Base-by-base conservation (phyloP, 1,140 invertebrate genomes). In the Hyles euphorbiae region DNA sequence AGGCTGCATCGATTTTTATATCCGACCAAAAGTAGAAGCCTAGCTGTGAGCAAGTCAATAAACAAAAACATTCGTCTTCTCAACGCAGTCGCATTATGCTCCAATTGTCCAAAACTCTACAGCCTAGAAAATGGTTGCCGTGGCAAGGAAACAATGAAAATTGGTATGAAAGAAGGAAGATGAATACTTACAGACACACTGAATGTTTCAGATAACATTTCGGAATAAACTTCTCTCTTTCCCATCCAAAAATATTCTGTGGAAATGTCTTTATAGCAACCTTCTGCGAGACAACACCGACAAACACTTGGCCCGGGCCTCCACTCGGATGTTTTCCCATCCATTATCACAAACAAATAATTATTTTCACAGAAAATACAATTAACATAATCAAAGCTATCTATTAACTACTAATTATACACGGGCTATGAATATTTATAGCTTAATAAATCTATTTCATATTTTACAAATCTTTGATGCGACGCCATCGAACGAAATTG, bases 231-330 rank as follows among this genome's bases (percentile, higher is more conserved):
- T 74, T 87, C 84, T 48, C 80, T 65, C 63, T 84, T 84, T 36
- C 84, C 84, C 84, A 87, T 87, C 84, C 84, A 87, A 61, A 86
- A 86, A 74, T 87, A 87, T 79, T 87, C 83, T 47, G 83, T 87
- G 11, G 82, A 83, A 73, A 87, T 87, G 60, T 87, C 84, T 65
- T 87, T 87, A 51, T 87, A 86, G 64, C 84, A 87, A 0, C 84
- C 84, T 54, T 87, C 84, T 0, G 81, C 55, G 6, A 87, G 66
- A 69, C 84, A 87, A 79, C 84, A 87, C 3, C 84, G 76, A 59
- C 84, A 87, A 12, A 87, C 84, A 40, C 74, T 78, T 3, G 83
- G 81, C 8, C 83, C 83, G 65, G 83, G 81, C 60, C 80, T 68
- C 84, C 84, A 87, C 58, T 83, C 81, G 5, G 71, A 61, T 53